Percentiles rank a stretch among this genome's conserved stretches.
phyloP scores from a whole-genome alignment of 2,797 vertebrate species.

The Paguma larvata region DNA sequence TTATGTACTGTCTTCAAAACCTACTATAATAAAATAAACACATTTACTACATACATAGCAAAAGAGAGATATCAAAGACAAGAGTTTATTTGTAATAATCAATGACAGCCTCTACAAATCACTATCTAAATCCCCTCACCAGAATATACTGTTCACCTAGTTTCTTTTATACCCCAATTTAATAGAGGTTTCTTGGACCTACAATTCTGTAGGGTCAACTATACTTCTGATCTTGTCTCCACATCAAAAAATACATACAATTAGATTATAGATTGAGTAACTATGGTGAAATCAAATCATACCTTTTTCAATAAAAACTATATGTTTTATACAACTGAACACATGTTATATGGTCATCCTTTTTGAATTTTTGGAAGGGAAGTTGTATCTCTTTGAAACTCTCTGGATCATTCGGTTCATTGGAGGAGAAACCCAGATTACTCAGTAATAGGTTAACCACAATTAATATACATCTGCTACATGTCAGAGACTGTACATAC shows the following conservation, averaged over 20 bases:
- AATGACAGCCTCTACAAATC: not conserved
- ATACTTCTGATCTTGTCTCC: slow-evolving; percentile 37
- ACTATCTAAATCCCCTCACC: slow-evolving; percentile 37
- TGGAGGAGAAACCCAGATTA: not conserved
- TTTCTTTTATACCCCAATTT: slow-evolving; percentile 41
- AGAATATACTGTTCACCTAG: slow-evolving; percentile 34
- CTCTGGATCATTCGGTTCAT: not conserved
- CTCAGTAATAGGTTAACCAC: not conserved
- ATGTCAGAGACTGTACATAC: too few relatives aligned
- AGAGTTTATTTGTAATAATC: slow-evolving; percentile 24
- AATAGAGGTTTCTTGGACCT: slow-evolving; percentile 36
- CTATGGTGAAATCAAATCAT: not conserved
- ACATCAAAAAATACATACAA: slow-evolving; percentile 47
- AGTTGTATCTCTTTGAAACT: not conserved
- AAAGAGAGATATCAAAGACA: slow-evolving; percentile 45
- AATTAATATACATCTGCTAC: not conserved
- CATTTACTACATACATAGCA: not conserved
- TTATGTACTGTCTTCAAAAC: slow-evolving; percentile 62
- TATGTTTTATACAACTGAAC: not conserved
- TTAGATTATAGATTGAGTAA: not conserved
- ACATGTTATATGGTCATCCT: not conserved
- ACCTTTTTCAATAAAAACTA: slow-evolving; percentile 16
- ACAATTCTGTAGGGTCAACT: not conserved
- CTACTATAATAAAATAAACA: slow-evolving; percentile 66
- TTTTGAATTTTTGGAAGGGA: slow-evolving; percentile 9